A percentile compares a stretch with the other conserved stretches of the same genome.
Evolutionary conservation across 2,888 invertebrate species (phyloP).

Genomic region (Nebria salina): DNA sequence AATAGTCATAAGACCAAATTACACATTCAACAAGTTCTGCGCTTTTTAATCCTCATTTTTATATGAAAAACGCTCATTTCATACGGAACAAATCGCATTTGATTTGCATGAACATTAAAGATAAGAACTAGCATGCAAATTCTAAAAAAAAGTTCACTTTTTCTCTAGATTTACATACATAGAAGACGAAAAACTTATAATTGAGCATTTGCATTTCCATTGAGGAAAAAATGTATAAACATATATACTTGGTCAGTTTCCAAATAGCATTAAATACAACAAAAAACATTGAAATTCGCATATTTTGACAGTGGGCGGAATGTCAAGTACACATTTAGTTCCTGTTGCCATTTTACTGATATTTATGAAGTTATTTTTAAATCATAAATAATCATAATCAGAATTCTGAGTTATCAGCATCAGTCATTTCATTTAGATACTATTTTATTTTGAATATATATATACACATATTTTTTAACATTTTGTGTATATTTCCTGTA

Average conservation of each 20-base stretch:
- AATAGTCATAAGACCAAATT: not conserved
- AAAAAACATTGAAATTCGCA: not conserved
- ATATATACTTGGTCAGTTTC: not conserved
- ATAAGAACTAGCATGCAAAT: not conserved
- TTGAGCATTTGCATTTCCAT: not conserved
- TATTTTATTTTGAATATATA: not conserved
- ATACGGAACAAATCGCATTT: not conserved
- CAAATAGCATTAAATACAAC: not conserved
- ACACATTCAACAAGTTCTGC: not conserved
- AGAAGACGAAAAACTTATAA: not conserved
- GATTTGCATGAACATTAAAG: not conserved
- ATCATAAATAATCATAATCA: not conserved
- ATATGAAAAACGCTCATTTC: not conserved
- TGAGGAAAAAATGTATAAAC: not conserved
- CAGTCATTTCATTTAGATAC: not conserved
- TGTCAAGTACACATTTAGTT: not conserved
- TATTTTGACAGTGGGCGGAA: not conserved
- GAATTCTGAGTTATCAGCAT: not conserved
- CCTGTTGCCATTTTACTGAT: not conserved
- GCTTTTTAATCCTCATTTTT: not conserved
- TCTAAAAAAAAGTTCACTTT: not conserved
- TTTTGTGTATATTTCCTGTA: too few species aligned
- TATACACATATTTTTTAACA: too few species aligned
- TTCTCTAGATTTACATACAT: not conserved
- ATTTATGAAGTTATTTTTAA: not conserved